Base-by-base conservation (phyloP, 2,888 invertebrate genomes). In the Argyra leucocephala region DNA sequence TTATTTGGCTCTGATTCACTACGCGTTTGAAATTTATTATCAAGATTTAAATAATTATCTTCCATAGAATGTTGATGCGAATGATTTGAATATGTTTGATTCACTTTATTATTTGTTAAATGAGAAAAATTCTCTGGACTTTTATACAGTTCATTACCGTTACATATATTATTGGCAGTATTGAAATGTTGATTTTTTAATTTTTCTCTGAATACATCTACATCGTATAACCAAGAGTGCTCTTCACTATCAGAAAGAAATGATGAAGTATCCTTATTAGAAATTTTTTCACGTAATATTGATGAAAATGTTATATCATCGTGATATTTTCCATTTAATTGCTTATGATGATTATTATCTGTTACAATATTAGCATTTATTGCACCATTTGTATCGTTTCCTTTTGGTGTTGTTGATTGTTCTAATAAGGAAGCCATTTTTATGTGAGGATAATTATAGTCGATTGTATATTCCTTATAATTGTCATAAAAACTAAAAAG, bases 261-360 rank as follows among this genome's bases (percentile, higher is more conserved):
- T 61, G 10, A 10, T 58, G 22, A 22, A 31, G 22, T 61, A 61
- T 48, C 48, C 18, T 61, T 31, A 61, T 61, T 61, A 22, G 24
- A 26, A 21, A 61, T 18, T 61, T 61, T 61, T 31, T 61, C 61
- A 18, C 61, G 61, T 61, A 61, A 61, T n/a, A 61, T 21, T 31
- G 61, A n/a, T 31, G 61, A 48, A 48, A 48, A 48, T 48, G 15
- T 5, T 5, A 48, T 18, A 48, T 48, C 48, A 31, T 31, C 31
- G n/a, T n/a, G n/a, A 31, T 31, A 31, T 12, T 31, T 31, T 31
- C 31, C 31, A 31, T 31, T 31, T 31, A 31, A 31, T 31, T 31
- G 31, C 15, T 48, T 48, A 48, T 48, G 48, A 48, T 48, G 48
- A 48, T 18, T 48, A 18, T 18, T 48, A 48, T 48, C 48, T 5